A percentile compares a stretch with the other conserved stretches of the same genome.
Conservation (phyloP, 2,113 vertebrate genomes). For the Corythornis cristatus region DNA sequence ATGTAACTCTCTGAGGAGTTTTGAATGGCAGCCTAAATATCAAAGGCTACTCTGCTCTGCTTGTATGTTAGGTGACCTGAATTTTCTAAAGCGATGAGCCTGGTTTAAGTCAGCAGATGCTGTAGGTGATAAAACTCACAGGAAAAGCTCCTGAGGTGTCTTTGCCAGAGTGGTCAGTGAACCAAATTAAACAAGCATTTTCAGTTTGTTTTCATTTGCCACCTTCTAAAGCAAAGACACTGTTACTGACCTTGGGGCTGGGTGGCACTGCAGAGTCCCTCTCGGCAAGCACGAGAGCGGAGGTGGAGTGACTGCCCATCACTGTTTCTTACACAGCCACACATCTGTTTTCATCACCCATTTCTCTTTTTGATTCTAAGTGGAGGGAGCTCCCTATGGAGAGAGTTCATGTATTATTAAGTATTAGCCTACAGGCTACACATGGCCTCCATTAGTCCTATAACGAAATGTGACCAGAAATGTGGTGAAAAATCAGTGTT, state of each 20-base stretch:
- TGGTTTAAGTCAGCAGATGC: conserved; percentile 2
- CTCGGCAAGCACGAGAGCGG: fast-evolving
- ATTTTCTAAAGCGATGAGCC: not conserved
- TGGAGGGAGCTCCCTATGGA: not conserved
- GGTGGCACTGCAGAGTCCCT: not conserved
- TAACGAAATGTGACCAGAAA: not conserved
- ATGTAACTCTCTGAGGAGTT: not conserved
- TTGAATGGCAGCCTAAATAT: conserved; percentile 49
- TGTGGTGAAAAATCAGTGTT: not conserved
- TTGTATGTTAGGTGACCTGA: not conserved
- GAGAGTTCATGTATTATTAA: not conserved
- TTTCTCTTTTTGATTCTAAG: not conserved
- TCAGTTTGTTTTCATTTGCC: not conserved
- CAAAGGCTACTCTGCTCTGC: not conserved
- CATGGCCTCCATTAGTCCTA: not conserved
- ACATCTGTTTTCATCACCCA: not conserved
- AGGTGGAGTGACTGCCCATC: not conserved
- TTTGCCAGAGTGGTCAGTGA: not conserved
- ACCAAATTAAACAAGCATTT: not conserved
- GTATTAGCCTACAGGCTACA: not conserved
- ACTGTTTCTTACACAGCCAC: not conserved
- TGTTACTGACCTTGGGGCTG: not conserved
- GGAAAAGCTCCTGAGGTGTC: not conserved
- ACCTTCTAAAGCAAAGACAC: not conserved
- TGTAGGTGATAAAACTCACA: not conserved